Evolutionary conservation across 2,888 invertebrate genomes (phyloP).

Genomic region (Anoplius nigerrimus): DNA sequence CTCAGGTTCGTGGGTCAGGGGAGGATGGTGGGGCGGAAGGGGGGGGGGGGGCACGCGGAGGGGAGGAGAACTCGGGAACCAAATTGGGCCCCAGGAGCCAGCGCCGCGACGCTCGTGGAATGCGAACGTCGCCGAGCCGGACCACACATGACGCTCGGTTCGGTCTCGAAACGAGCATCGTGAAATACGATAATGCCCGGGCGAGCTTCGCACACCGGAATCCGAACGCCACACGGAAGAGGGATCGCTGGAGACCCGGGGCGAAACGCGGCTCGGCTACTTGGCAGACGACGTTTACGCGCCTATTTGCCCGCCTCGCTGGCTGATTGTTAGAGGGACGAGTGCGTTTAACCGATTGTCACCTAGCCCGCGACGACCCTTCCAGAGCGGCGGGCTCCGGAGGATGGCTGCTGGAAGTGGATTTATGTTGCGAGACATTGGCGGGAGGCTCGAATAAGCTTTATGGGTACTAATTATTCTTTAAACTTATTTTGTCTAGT

Average conservation of each 20-base stretch:
- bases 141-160: conserved; percentile 66
- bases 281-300: too few relatives aligned
- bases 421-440: too few relatives aligned
- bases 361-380: background rate
- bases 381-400: too few relatives aligned
- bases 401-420: too few relatives aligned
- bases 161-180: conserved; percentile 69
- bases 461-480: too few relatives aligned
- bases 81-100: conserved; percentile 22
- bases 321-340: too few relatives aligned
- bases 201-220: conserved; percentile 43
- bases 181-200: conserved; percentile 73
- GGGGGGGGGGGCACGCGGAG: too few relatives aligned
- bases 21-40: too few relatives aligned
- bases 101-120: conserved; percentile 68
- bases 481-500: too few relatives aligned
- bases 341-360: conserved; percentile 1
- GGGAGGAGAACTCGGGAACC: background rate
- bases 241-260: conserved; percentile 10
- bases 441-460: too few relatives aligned
- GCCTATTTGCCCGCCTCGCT: too few relatives aligned
- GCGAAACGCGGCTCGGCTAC: background rate
- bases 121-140: conserved; percentile 66
- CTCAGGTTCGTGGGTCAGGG: too few relatives aligned
- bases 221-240: conserved; percentile 24